Conservation (phyloP, 2,888 invertebrate genomes). For the Andrena trimmerana region DNA sequence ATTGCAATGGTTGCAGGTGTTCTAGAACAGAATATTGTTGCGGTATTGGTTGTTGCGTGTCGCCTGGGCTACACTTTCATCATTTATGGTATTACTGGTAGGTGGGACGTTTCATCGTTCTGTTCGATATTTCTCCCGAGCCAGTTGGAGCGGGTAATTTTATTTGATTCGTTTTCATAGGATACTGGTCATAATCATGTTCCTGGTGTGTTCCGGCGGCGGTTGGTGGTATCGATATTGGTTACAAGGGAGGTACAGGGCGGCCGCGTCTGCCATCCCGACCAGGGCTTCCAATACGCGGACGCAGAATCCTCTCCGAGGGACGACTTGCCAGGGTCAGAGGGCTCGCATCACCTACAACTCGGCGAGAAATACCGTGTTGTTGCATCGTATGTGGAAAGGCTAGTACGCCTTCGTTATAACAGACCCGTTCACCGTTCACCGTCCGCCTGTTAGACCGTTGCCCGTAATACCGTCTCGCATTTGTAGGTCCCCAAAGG, state of each 20-base stretch:
- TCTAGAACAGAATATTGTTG: slow-evolving; percentile 86
- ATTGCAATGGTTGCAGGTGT: slow-evolving; percentile 79
- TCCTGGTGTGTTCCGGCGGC: slow-evolving; percentile 86
- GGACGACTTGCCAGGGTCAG: slow-evolving; percentile 80
- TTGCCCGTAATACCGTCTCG: neutral
- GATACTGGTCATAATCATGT: slow-evolving; percentile 86
- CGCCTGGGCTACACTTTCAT: slow-evolving; percentile 86
- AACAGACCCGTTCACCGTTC: neutral
- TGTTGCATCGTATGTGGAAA: slow-evolving; percentile 85
- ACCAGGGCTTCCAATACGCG: slow-evolving; percentile 77
- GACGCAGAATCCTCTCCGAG: slow-evolving; percentile 77
- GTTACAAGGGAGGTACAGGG: slow-evolving; percentile 84
- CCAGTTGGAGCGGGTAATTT: too few relatives aligned
- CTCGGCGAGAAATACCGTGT: slow-evolving; percentile 83
- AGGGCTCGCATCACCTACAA: slow-evolving; percentile 84
- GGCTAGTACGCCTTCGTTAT: slow-evolving; percentile 70
- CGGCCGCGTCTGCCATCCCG: slow-evolving; percentile 80
- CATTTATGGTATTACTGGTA: slow-evolving; percentile 88
- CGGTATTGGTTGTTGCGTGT: slow-evolving; percentile 86
- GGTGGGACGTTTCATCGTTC: slow-evolving; percentile 58
- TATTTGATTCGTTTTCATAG: slow-evolving; percentile 70
- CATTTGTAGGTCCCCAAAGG: slow-evolving; percentile 78
- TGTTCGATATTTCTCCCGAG: neutral
- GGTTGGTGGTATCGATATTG: slow-evolving; percentile 87
- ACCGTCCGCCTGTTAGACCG: neutral